Evolutionary conservation across 1,140 invertebrate genomes (phyloP).

Genomic region (Sipha flava): DNA sequence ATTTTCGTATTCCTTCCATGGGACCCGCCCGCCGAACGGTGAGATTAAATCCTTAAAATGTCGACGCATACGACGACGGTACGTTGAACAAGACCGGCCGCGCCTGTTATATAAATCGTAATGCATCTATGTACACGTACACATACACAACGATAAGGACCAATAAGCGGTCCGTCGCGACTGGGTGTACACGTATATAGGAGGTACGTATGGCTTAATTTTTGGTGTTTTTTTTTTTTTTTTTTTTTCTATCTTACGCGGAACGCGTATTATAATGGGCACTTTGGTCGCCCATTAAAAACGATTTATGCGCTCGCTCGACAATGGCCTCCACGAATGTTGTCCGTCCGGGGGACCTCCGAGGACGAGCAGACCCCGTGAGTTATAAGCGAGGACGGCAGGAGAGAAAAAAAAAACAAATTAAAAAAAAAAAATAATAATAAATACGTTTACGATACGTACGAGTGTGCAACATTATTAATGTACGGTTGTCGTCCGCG

Average conservation of each 20-base stretch:
- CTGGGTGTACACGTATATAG: background rate
- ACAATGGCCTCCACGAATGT: background rate
- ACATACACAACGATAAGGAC: background rate
- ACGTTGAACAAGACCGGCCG: background rate
- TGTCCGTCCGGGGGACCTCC: background rate
- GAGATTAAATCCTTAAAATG: background rate
- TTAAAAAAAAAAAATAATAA: background rate
- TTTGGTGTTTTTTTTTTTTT: background rate
- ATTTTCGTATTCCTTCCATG: background rate
- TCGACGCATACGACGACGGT: background rate
- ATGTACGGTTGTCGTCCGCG: too few species aligned
- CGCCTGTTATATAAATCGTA: background rate
- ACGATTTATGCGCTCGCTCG: background rate
- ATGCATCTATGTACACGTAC: too few species aligned
- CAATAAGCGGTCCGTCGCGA: background rate
- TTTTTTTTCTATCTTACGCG: too few species aligned
- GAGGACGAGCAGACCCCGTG: background rate
- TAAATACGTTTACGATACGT: background rate
- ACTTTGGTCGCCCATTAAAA: conserved; percentile 2
- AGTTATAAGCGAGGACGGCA: background rate
- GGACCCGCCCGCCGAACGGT: background rate
- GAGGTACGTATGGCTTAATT: background rate
- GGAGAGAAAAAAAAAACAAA: background rate
- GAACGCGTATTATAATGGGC: background rate
- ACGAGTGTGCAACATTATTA: too few species aligned